phyloP scores from a whole-genome alignment of 2,113 vertebrate species.

The Sebastes fasciatus region DNA sequence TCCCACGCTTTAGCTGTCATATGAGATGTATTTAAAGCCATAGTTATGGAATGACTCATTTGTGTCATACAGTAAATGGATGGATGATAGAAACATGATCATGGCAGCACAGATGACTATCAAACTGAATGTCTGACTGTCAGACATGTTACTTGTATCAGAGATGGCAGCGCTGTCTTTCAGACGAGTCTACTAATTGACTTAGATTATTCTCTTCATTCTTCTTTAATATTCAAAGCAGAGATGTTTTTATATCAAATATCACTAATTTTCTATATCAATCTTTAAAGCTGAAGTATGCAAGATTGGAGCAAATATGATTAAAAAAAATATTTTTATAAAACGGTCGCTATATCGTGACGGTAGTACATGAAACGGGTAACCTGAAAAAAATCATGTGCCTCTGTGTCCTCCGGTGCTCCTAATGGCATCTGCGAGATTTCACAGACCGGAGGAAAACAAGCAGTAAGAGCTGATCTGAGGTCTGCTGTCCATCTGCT shows the following conservation, averaged over 20 bases:
- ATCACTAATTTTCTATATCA: neutral
- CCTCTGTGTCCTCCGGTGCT: no score
- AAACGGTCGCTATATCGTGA: no score
- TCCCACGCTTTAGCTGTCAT: neutral
- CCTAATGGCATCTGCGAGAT: no score
- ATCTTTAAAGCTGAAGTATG: no score
- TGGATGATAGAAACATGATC: neutral
- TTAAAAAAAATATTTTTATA: no score
- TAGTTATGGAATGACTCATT: neutral
- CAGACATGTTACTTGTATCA: constrained; percentile 3
- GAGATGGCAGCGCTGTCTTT: constrained; percentile 18
- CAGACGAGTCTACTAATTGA: neutral
- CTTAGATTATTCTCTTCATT: neutral
- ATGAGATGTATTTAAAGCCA: neutral
- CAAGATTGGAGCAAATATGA: no score
- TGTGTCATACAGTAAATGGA: neutral
- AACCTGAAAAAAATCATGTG: no score
- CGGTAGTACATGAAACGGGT: no score
- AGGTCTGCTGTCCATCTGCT: no score
- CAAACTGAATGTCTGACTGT: constrained; percentile 25
- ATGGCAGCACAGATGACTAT: constrained; percentile 27
- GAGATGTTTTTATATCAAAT: neutral
- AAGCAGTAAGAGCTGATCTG: no score
- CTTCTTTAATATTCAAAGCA: neutral
- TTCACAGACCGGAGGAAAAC: no score